These are phyloP conservation scores for Ophion ventricosus DNA, from an alignment of 2,888 invertebrate genomes.

Conservation along the genomic window DNA sequence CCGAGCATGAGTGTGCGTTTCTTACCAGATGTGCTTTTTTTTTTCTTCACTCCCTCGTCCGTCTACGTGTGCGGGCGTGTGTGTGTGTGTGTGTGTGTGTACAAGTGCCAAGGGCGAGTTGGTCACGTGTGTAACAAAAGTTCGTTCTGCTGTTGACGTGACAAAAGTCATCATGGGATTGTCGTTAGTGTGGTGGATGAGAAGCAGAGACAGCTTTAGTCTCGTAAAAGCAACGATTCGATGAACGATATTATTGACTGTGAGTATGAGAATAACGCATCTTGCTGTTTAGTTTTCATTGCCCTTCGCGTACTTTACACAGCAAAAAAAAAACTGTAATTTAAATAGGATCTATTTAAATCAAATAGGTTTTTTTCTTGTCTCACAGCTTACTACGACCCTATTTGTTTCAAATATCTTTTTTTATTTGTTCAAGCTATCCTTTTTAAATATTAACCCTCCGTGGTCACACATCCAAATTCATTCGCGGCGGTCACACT, in stretches of 20 bases:
- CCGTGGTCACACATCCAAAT: no score
- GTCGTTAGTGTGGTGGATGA: slow-evolving; percentile 16
- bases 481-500: no score
- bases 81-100: neutral
- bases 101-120: slow-evolving; percentile 21
- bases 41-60: neutral
- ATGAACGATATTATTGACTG: slow-evolving; percentile 1
- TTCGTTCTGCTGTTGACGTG: neutral
- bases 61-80: neutral
- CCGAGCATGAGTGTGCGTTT: neutral
- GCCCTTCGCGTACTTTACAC: neutral
- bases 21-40: neutral
- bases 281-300: neutral
- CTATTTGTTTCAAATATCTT: no score
- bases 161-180: slow-evolving; percentile 40
- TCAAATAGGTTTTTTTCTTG: no score
- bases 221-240: neutral
- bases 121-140: neutral
- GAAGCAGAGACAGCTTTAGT: slow-evolving; percentile 12
- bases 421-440: no score
- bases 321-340: no score
- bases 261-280: slow-evolving; percentile 39
- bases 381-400: no score
- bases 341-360: no score
- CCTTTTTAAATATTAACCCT: no score